Evolutionary conservation across 2,113 vertebrate species (phyloP).

Genomic region (Pollimyrus isidori): DNA sequence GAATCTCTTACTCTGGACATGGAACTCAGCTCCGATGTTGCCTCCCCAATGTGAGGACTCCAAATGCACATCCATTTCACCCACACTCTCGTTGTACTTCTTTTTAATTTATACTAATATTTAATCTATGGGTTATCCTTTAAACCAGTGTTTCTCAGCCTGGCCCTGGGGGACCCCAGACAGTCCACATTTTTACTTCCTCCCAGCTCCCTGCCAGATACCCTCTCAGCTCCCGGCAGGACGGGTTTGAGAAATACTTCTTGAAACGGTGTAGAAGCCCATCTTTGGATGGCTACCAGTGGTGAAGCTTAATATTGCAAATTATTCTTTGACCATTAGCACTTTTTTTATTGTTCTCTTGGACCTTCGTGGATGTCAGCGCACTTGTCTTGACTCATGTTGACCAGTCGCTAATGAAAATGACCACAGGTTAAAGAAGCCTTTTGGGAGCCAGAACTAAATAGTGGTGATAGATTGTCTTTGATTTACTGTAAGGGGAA

Average conservation of each 20-base stretch:
- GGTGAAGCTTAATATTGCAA: background rate
- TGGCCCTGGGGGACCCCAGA: background rate
- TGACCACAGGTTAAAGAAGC: background rate
- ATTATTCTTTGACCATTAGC: background rate
- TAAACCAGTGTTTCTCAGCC: background rate
- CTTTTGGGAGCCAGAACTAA: background rate
- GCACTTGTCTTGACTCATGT: background rate
- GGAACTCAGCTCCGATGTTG: conserved; percentile 54
- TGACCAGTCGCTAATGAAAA: background rate
- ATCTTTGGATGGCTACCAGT: background rate
- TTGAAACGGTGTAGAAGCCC: background rate
- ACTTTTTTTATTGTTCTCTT: background rate
- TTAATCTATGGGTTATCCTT: background rate
- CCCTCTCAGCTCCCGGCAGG: background rate
- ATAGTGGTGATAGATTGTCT: background rate
- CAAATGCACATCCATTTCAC: background rate
- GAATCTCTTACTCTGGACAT: conserved; percentile 93
- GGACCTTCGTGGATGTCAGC: background rate
- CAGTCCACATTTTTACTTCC: background rate
- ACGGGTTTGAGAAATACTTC: background rate
- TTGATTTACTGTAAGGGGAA: background rate
- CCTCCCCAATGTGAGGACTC: conserved; percentile 56
- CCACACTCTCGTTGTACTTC: background rate
- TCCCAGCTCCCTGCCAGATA: background rate
- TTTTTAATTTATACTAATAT: conserved; percentile 5